Conservation (phyloP, 2,888 invertebrate genomes). For the Cynaeus angustus region DNA sequence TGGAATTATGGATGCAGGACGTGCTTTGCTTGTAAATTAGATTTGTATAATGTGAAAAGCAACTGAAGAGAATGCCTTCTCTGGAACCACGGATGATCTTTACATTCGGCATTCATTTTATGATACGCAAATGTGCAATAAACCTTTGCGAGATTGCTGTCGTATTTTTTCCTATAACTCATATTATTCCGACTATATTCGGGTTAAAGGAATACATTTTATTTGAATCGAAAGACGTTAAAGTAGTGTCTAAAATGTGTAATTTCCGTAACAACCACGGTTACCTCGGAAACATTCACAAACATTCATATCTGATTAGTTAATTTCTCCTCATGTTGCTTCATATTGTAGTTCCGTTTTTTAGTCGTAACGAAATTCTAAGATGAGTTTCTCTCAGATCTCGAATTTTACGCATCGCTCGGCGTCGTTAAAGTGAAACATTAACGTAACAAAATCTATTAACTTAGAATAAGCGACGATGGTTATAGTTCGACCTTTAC, state of each 20-base stretch:
- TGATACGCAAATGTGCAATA: slow-evolving; percentile 58
- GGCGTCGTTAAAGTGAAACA: too few species aligned
- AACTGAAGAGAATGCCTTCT: slow-evolving; percentile 52
- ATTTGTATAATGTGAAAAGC: slow-evolving; percentile 54
- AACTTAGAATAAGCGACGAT: background rate
- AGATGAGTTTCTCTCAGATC: slow-evolving; percentile 37
- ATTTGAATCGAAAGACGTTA: slow-evolving; percentile 42
- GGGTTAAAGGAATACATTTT: slow-evolving; percentile 19
- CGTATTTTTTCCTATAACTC: slow-evolving; percentile 41
- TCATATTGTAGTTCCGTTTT: slow-evolving; percentile 49
- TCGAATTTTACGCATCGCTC: slow-evolving; percentile 19
- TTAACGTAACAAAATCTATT: slow-evolving; percentile 2
- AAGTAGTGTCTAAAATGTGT: slow-evolving; percentile 15
- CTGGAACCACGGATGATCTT: slow-evolving; percentile 52
- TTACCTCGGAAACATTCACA: slow-evolving; percentile 49
- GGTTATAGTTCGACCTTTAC: background rate
- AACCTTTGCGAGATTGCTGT: slow-evolving; percentile 55
- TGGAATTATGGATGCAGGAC: slow-evolving; percentile 61
- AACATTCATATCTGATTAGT: slow-evolving; percentile 52
- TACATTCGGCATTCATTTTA: slow-evolving; percentile 52
- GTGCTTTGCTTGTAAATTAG: slow-evolving; percentile 59
- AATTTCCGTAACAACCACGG: slow-evolving; percentile 42
- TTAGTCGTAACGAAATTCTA: slow-evolving; percentile 46
- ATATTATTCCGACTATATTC: slow-evolving; percentile 10
- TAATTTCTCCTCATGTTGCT: slow-evolving; percentile 46